Base-by-base conservation (phyloP, 1,140 invertebrate species). In the Lepidurus arcticus region DNA sequence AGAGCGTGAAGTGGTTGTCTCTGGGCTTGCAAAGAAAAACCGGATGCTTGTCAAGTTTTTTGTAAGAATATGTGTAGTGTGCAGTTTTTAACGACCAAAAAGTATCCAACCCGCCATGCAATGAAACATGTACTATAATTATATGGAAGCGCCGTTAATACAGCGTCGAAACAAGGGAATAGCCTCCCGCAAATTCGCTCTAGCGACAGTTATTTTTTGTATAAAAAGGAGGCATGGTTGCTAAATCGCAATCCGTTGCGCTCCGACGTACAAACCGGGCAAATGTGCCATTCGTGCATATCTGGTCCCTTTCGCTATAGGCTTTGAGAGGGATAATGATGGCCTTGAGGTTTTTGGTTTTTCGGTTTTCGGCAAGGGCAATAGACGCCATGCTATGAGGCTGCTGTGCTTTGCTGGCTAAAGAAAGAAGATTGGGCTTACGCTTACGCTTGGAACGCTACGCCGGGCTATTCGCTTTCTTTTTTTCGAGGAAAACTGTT, bases 1-100 rank as follows among this genome's bases (percentile, higher is more conserved):
- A 65, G 53, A 65, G 53, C 53, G 53, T 65, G 53, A 65, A 65
- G 53, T 65, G 53, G 53, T 65, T 65, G 53, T 65, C 53, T 65
- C 53, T 16, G 16, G 53, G 53, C 53, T 65, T 65, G 53, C 53
- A 65, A 65, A 65, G 53, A 21, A 34, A 34, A 65, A 65, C 53
- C 53, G 53, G 53, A 65, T 65, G 53, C 53, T 65, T 65, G 16
- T 21, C 53, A 65, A 65, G 16, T 65, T 65, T 13, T 21, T n/a
- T n/a, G 6, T 6, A 16, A 21, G 53, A 65, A 9, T 21, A 16
- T 65, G 21, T 21, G 53, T 65, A 65, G 53, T 65, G 16, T 0
- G 34, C 34, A 34, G 34, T 3, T 0, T 4, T 34, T 4, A 34
- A 34, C 2, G 4, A 34, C 34, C 2, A 4, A 34, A 34, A 34